Evolutionary conservation across 2,888 invertebrate genomes (phyloP).

Genomic region (Xylota sylvarum): DNA sequence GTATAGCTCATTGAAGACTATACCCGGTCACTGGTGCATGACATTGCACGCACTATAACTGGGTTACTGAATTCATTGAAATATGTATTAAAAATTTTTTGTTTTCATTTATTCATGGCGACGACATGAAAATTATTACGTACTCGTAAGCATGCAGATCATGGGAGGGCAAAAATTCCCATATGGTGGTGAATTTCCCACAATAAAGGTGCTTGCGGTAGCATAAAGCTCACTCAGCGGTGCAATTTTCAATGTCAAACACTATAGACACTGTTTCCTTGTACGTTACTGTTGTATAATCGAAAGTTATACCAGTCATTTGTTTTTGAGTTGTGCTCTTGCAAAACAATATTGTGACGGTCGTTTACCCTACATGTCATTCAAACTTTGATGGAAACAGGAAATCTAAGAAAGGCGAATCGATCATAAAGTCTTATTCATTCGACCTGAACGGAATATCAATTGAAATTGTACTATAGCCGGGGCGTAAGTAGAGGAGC

Average conservation of each 20-base stretch:
- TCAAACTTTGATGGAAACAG: constrained; percentile 17
- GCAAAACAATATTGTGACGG: constrained; percentile 55
- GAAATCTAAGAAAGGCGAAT: constrained; percentile 48
- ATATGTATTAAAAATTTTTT: constrained; percentile 14
- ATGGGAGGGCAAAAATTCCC: constrained; percentile 31
- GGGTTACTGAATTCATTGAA: constrained; percentile 62
- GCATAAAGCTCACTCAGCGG: constrained; percentile 43
- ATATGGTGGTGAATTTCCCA: constrained; percentile 38
- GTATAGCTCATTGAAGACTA: constrained; percentile 33
- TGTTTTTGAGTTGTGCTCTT: constrained; percentile 20
- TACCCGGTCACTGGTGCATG: constrained; percentile 55
- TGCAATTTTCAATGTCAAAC: constrained; percentile 70
- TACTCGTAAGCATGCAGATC: constrained; percentile 5
- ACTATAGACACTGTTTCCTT: constrained; percentile 6
- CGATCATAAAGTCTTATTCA: constrained; percentile 33
- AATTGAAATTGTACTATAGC: constrained; percentile 5
- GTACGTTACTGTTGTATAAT: constrained; percentile 39
- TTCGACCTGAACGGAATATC: constrained; percentile 30
- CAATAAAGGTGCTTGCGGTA: constrained; percentile 9
- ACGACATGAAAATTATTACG: constrained; percentile 35
- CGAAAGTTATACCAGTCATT: constrained; percentile 35
- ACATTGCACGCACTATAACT: constrained; percentile 58
- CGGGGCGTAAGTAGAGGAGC: neutral
- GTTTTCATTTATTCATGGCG: constrained; percentile 16
- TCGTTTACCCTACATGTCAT: constrained; percentile 59